These are phyloP conservation scores for Telenomus remus DNA, from an alignment of 1,140 invertebrate genomes.

Conservation along the genomic window DNA sequence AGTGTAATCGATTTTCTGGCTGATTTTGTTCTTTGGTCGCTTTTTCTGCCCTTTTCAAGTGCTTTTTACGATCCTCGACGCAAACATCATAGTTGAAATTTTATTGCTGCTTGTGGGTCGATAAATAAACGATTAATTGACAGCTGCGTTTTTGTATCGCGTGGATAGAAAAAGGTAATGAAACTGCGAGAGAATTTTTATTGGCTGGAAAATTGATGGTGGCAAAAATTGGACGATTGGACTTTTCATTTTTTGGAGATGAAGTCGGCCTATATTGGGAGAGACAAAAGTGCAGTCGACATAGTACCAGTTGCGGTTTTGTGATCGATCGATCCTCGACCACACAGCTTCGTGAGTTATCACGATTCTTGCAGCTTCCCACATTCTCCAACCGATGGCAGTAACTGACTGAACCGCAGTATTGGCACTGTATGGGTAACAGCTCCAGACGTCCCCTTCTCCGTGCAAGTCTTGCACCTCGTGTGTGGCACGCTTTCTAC, in stretches of 20 bases:
- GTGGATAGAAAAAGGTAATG: too few species aligned
- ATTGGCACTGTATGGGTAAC: conserved; percentile 20
- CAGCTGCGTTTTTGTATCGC: conserved; percentile 23
- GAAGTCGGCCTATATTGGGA: too few species aligned
- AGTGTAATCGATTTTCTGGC: conserved; percentile 8
- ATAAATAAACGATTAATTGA: conserved; percentile 51
- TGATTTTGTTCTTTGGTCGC: neutral
- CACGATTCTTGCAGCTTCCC: conserved; percentile 47
- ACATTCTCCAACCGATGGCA: conserved; percentile 55
- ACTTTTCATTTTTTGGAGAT: neutral
- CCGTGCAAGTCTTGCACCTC: conserved; percentile 48
- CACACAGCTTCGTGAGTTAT: conserved; percentile 37
- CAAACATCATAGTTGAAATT: conserved; percentile 20
- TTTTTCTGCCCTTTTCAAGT: neutral
- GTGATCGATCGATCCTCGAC: conserved; percentile 48
- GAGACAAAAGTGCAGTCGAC: conserved; percentile 32
- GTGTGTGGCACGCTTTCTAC: conserved; percentile 73
- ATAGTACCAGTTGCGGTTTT: conserved; percentile 44
- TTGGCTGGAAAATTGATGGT: too few species aligned
- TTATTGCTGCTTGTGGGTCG: conserved; percentile 18
- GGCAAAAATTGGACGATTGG: too few species aligned
- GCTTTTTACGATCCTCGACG: neutral
- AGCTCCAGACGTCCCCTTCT: conserved; percentile 23
- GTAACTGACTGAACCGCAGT: conserved; percentile 52
- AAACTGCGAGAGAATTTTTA: too few species aligned